Base-by-base conservation (phyloP, 1,140 invertebrate species). In the Oppia nitens region DNA sequence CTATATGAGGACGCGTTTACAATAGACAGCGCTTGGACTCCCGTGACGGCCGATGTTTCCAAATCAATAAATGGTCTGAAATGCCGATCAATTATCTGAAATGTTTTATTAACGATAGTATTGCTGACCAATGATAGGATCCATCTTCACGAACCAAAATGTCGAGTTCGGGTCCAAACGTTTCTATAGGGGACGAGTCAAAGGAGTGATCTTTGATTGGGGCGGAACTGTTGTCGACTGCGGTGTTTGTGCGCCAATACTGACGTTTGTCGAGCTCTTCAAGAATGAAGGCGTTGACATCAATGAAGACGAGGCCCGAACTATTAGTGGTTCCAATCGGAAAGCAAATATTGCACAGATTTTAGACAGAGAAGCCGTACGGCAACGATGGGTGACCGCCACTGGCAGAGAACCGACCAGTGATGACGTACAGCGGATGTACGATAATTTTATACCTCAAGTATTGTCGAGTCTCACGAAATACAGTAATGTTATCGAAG, bases 401-500 rank as follows among this genome's bases (percentile, higher is more conserved):
- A 56, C 40, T 21, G 65, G 62, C 21, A 14, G 26, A 1, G 26
- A 51, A 4, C 62, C 64, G 3, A 63, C 57, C 6, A 29, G 58
- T 3, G 58, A 50, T 3, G 65, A 66, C 28, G 50, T 66, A 20
- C 60, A 66, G 24, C 54, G 65, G 25, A 65, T 66, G 62, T 63
- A 64, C 52, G 55, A 51, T 28, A 60, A 57, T 40, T 65, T 66
- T 60, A 57, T 65, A 2, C 64, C 65, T 23, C 29, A 45, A 47
- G 24, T 56, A 1, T 25, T 56, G 21, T 56, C 45, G 1, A 45
- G 63, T 57, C 59, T 68, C 3, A 51, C 54, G 21, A 64, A 65
- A 32, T 70, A 71, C 48, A 65, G 63, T 1, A 60, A 61, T 2
- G 62, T 71, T 1, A 65, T 70, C 40, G 68, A 69, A 1, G 64